A percentile compares a stretch with the other conserved stretches of the same genome.
Conservation (phyloP, 2,888 invertebrate species). For the Morinoia aosen region DNA sequence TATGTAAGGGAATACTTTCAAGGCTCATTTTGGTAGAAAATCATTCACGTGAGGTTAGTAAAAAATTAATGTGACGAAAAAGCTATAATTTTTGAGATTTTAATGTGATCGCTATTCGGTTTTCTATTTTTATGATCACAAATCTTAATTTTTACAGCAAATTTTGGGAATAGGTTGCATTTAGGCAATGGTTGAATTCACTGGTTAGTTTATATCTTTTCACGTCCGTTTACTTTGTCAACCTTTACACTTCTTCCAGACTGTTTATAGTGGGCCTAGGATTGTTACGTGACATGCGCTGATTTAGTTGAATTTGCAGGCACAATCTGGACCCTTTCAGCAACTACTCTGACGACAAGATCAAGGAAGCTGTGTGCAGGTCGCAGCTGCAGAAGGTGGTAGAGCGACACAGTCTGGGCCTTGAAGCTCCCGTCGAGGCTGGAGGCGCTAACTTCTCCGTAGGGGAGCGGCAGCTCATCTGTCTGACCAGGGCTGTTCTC, state of each 20-base stretch:
- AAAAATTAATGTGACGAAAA: no score
- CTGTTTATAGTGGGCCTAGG: not conserved
- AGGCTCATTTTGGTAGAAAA: no score
- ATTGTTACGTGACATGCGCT: not conserved
- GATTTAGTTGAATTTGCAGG: constrained; percentile 69
- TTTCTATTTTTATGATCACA: not conserved
- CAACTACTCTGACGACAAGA: constrained; percentile 71
- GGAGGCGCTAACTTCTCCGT: constrained; percentile 71
- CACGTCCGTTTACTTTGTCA: not conserved
- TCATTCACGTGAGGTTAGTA: no score
- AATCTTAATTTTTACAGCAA: no score
- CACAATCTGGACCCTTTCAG: constrained; percentile 74
- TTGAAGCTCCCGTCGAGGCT: constrained; percentile 62
- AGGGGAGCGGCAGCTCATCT: constrained; percentile 78
- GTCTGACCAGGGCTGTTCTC: constrained; percentile 77
- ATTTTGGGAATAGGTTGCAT: no score
- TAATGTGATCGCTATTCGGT: no score
- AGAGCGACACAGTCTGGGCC: constrained; percentile 56
- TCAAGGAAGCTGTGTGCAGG: constrained; percentile 74
- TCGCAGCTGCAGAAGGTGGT: constrained; percentile 72
- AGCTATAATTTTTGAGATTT: no score
- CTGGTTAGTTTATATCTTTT: no score
- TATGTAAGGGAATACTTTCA: no score
- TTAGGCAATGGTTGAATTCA: no score
- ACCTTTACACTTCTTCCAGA: not conserved